Evolutionary conservation across 2,113 vertebrate genomes (phyloP).

Genomic region (Scartelaos histophorus): DNA sequence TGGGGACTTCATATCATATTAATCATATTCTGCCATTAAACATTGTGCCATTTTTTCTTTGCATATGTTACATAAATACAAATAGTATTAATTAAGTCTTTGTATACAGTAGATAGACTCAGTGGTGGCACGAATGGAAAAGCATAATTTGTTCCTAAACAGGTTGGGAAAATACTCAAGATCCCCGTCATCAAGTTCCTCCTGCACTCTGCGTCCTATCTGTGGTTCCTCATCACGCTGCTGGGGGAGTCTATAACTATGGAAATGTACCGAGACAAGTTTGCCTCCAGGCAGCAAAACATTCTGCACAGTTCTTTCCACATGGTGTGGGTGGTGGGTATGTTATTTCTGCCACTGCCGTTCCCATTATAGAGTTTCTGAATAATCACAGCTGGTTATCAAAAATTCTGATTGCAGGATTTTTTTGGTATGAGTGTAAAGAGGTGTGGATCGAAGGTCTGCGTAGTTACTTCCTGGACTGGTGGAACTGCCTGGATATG

Average conservation of each 20-base stretch:
- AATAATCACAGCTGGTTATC: neutral
- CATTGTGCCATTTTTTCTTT: too few species aligned
- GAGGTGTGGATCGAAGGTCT: conserved; percentile 91
- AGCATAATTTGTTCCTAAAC: conserved; percentile 16
- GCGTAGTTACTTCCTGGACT: conserved; percentile 85
- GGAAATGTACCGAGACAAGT: conserved; percentile 79
- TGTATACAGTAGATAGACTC: neutral
- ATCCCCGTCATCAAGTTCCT: conserved; percentile 89
- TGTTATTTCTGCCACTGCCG: conserved; percentile 34
- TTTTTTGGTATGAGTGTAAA: conserved; percentile 92
- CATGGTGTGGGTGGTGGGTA: conserved; percentile 91
- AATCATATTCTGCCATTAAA: too few species aligned
- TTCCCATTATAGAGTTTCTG: neutral
- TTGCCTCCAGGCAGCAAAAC: conserved; percentile 79
- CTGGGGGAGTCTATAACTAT: conserved; percentile 86
- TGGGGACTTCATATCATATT: too few species aligned
- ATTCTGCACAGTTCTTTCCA: conserved; percentile 86
- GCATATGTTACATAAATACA: too few species aligned
- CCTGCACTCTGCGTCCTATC: conserved; percentile 86
- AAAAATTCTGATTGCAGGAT: conserved; percentile 71
- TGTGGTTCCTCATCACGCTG: conserved; percentile 89
- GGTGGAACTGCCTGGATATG: conserved; percentile 90
- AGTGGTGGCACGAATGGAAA: neutral
- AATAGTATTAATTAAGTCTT: neutral
- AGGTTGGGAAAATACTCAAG: conserved; percentile 83